phyloP scores from a whole-genome alignment of 1,140 invertebrate species.

The Lanistes nyassanus region DNA sequence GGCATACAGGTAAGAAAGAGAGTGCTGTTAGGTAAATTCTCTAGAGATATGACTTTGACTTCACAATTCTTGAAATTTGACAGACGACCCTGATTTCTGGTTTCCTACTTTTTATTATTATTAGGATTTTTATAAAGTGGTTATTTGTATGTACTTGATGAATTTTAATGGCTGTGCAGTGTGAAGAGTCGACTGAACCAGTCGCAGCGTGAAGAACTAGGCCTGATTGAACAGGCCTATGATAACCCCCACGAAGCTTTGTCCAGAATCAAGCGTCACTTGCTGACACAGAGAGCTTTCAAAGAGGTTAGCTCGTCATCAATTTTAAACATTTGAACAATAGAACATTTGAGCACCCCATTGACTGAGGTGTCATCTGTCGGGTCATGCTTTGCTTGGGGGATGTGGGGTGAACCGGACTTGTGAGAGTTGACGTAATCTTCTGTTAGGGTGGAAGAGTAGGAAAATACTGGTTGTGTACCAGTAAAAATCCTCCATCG shows the following conservation, averaged over 20 bases:
- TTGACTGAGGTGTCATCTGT: no score
- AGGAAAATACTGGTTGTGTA: not conserved
- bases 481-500: not conserved
- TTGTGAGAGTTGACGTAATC: not conserved
- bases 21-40: not conserved
- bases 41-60: no score
- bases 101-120: not conserved
- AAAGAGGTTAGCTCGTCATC: slow-evolving; percentile 80
- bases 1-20: slow-evolving; percentile 80
- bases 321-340: no score
- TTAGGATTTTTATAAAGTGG: not conserved
- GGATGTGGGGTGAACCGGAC: not conserved
- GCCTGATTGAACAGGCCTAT: slow-evolving; percentile 99
- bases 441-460: not conserved
- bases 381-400: no score
- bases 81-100: no score
- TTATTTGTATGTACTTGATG: not conserved
- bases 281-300: slow-evolving; percentile 97
- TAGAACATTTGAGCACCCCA: no score
- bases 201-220: slow-evolving; percentile 97
- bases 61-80: no score
- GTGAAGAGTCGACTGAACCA: slow-evolving; percentile 99
- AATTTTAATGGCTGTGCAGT: slow-evolving; percentile 69
- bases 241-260: slow-evolving; percentile 99
- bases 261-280: slow-evolving; percentile 98